Percentiles rank a stretch among this genome's conserved stretches.
Evolutionary conservation across 2,888 invertebrate genomes (phyloP).

Genomic region (Muscina levida): DNA sequence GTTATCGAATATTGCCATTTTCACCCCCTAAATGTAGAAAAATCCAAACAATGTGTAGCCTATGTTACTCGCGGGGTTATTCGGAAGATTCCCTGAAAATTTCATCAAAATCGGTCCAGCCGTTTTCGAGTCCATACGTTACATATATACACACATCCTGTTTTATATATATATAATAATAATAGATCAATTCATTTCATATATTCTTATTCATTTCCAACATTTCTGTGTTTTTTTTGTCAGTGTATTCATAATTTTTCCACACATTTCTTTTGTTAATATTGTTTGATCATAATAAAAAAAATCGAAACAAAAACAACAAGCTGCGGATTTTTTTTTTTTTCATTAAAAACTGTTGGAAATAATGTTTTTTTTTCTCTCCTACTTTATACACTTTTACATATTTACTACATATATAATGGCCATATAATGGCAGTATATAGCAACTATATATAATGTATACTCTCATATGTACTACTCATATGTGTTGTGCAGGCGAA

Average conservation of each 20-base stretch:
- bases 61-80: no score
- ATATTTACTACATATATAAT: slow-evolving; percentile 3
- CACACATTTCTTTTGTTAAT: slow-evolving; percentile 30
- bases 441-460: no score
- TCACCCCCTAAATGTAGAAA: no score
- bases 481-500: not conserved
- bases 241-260: slow-evolving; percentile 40
- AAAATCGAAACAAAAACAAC: not conserved
- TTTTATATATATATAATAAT: no score
- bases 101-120: no score
- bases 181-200: no score
- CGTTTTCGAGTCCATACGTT: no score
- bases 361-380: slow-evolving; percentile 10
- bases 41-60: no score
- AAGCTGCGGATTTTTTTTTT: slow-evolving; percentile 42
- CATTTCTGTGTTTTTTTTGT: slow-evolving; percentile 21
- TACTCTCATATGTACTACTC: not conserved
- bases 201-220: no score
- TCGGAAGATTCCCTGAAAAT: no score
- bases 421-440: slow-evolving; percentile 9
- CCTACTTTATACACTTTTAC: not conserved
- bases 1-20: no score
- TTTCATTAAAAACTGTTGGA: slow-evolving; percentile 46
- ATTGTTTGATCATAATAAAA: not conserved
- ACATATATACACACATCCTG: no score